These are phyloP conservation scores for Oriolus oriolus DNA, from an alignment of 2,113 vertebrate genomes.

Conservation along the genomic window DNA sequence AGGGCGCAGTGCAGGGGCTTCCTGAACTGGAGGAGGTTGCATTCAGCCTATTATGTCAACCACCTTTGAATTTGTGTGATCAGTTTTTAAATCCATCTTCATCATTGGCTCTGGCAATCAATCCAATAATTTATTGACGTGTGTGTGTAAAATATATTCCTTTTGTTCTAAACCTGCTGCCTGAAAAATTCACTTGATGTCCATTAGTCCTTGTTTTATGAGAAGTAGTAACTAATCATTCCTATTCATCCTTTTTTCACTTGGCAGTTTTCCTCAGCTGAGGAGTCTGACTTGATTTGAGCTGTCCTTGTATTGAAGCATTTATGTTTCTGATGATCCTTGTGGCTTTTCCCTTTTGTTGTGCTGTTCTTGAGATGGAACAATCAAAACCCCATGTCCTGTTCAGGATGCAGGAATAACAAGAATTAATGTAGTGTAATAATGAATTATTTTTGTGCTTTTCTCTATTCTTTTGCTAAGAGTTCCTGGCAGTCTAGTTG, in stretches of 20 bases:
- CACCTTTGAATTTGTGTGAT: background rate
- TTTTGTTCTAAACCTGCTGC: background rate
- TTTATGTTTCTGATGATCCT: background rate
- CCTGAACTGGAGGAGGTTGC: background rate
- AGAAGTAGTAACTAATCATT: background rate
- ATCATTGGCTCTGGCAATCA: fast-evolving
- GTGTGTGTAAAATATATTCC: background rate
- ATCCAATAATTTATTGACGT: background rate
- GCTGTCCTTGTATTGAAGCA: background rate
- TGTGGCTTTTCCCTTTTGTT: background rate
- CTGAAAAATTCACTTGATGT: background rate
- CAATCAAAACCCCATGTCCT: background rate
- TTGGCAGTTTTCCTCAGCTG: background rate
- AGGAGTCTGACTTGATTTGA: background rate
- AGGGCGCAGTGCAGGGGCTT: background rate
- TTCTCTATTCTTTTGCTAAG: background rate
- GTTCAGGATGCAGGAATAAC: background rate
- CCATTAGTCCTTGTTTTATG: background rate
- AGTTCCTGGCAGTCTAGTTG: background rate
- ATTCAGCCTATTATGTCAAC: background rate
- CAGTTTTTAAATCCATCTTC: background rate
- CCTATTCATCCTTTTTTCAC: background rate
- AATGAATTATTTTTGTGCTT: background rate
- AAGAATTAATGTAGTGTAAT: background rate
- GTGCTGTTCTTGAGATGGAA: background rate